Percentiles rank a stretch among this genome's conserved stretches.
phyloP scores from a whole-genome alignment of 2,888 invertebrate genomes.

The Sipha maydis region DNA sequence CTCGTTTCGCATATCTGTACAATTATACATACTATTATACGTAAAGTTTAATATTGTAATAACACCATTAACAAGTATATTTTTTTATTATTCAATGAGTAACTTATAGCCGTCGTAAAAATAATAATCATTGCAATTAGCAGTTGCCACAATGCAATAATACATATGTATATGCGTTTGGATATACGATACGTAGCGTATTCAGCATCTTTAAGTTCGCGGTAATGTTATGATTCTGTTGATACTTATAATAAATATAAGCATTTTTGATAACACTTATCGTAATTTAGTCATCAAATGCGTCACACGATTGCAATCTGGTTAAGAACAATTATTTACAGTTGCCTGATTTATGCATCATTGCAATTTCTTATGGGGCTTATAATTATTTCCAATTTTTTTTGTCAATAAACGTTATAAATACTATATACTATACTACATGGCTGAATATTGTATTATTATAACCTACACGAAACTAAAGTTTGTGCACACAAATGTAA shows the following conservation, averaged over 20 bases:
- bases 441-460: too few relatives aligned
- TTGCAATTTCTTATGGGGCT: neutral
- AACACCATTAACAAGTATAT: slow-evolving; percentile 17
- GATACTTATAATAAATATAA: slow-evolving; percentile 3
- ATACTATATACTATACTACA: too few relatives aligned
- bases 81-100: slow-evolving; percentile 15
- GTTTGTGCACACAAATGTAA: too few relatives aligned
- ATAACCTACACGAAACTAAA: too few relatives aligned
- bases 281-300: slow-evolving; percentile 39
- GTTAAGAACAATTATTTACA: neutral
- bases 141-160: slow-evolving; percentile 5
- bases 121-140: slow-evolving; percentile 39
- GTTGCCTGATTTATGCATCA: neutral
- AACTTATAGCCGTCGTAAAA: slow-evolving; percentile 2
- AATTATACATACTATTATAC: neutral
- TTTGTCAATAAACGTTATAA: neutral
- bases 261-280: slow-evolving; percentile 21
- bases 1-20: slow-evolving; percentile 1
- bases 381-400: neutral
- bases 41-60: neutral
- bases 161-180: neutral
- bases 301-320: slow-evolving; percentile 6
- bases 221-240: slow-evolving; percentile 35
- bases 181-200: slow-evolving; percentile 12
- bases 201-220: slow-evolving; percentile 50